These are phyloP conservation scores for Epinotia brunnichana DNA, from an alignment of 2,888 invertebrate species.

Conservation along the genomic window DNA sequence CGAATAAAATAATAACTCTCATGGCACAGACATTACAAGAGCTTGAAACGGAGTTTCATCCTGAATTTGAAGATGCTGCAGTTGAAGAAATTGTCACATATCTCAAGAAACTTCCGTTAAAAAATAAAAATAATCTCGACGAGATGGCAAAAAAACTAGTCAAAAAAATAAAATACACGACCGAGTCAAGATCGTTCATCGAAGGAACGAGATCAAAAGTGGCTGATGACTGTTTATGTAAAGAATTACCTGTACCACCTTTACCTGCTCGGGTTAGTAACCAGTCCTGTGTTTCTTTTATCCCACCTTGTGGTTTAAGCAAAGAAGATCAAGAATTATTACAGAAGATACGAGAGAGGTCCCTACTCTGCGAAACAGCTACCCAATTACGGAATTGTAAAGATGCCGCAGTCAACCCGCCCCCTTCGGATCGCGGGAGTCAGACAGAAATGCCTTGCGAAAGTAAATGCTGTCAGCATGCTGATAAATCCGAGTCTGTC, in stretches of 20 bases:
- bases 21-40: constrained; percentile 60
- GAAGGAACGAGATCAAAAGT: constrained; percentile 12
- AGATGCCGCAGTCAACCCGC: constrained; percentile 50
- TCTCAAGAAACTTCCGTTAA: constrained; percentile 56
- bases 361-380: constrained; percentile 25
- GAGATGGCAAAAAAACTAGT: constrained; percentile 51
- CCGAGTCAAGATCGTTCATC: constrained; percentile 52
- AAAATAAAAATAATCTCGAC: constrained; percentile 46
- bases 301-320: constrained; percentile 54
- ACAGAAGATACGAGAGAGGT: constrained; percentile 55
- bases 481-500: too few relatives aligned
- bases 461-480: constrained; percentile 16
- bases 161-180: constrained; percentile 52
- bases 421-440: constrained; percentile 50
- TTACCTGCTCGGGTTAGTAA: not conserved
- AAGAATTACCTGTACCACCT: not conserved
- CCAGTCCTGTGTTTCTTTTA: not conserved
- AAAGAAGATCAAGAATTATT: constrained; percentile 57
- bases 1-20: constrained; percentile 55
- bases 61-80: constrained; percentile 47
- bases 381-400: constrained; percentile 42
- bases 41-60: constrained; percentile 53
- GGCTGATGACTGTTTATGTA: not conserved
- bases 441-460: constrained; percentile 53
- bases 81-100: constrained; percentile 57